These are phyloP conservation scores for Arvicanthis niloticus DNA, from an alignment of 2,113 vertebrate species.

Conservation along the genomic window DNA sequence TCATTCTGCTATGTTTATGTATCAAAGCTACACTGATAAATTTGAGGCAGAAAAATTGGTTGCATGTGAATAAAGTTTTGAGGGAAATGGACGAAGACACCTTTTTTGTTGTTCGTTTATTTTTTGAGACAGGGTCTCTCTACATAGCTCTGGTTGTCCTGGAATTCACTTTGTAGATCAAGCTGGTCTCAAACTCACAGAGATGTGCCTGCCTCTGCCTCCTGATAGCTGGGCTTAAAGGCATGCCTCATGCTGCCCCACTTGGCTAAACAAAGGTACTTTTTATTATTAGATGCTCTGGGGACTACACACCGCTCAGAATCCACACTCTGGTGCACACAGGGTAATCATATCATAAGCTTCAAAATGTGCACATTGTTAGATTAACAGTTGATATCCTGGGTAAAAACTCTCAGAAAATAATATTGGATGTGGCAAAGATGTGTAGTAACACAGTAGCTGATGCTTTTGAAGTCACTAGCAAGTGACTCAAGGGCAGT, in stretches of 20 bases:
- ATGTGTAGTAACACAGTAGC: background rate
- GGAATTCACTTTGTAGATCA: background rate
- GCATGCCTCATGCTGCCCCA: accelerated
- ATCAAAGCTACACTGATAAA: constrained; percentile 28
- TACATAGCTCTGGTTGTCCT: background rate
- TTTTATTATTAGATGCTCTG: background rate
- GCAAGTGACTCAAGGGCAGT: background rate
- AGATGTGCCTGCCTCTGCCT: background rate
- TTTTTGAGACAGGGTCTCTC: background rate
- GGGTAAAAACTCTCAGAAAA: constrained; percentile 28
- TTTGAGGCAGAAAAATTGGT: constrained; percentile 2
- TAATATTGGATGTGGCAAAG: constrained; percentile 22
- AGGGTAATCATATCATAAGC: constrained; percentile 21
- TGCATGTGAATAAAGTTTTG: background rate
- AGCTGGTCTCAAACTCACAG: background rate
- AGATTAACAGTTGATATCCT: constrained; percentile 39
- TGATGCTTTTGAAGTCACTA: background rate
- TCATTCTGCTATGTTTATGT: constrained; percentile 1
- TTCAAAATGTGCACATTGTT: background rate
- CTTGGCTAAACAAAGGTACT: background rate
- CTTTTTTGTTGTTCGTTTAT: background rate
- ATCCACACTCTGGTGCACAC: background rate
- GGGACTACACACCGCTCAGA: background rate
- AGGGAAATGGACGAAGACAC: background rate
- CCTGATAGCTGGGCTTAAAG: background rate